Base-by-base conservation (phyloP, 2,113 vertebrate species). In the Ctenomys sociabilis region DNA sequence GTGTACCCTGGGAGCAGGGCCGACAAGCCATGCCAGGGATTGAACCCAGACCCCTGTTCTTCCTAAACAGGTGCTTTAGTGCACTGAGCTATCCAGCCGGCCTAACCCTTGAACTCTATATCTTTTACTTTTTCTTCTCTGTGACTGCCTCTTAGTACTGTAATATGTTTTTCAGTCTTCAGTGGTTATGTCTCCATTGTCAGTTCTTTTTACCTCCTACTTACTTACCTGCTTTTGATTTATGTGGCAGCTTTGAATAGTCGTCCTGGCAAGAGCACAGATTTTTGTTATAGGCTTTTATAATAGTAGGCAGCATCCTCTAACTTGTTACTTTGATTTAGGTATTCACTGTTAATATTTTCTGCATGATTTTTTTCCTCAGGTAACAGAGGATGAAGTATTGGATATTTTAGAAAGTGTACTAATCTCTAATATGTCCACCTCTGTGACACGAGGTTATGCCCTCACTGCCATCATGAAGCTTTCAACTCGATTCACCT, bases 321-420 rank as follows among this genome's bases (percentile, higher is more conserved):
- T 77, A 26, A 37, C 9, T 93, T 90, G 89, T 30, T 83, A 72
- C 16, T 35, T 5, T 73, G 54, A 91, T 66, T 80, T 63, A 45
- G 37, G 49, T 81, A 22, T 57, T 82, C 63, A 40, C 3, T 78
- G 11, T 78, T 57, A 30, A 24, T 63, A 92, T 92, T 61, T 35
- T 77, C 52, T 95, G n/a, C 82, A 5, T 97, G 28, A 30, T 78
- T 88, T 81, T 61, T 89, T 49, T 93, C 19, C 85, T 11, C 96
- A 99, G 99, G 99, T 99, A 97, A 99, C 99, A 86, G 99, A 99
- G 97, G 99, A 99, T 98, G 99, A 99, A 98, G 99, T 99, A 90
- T 98, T 99, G 96, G 99, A 99, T 95, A 99, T 99, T 98, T 98
- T 99, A 98, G 99, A 99, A 98, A 99, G 99, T n/a, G 97, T 99